Percentiles rank a stretch among this genome's conserved stretches.
These are phyloP conservation scores for Bradypus variegatus DNA, from an alignment of 2,797 vertebrate genomes.

Conservation along the genomic window DNA sequence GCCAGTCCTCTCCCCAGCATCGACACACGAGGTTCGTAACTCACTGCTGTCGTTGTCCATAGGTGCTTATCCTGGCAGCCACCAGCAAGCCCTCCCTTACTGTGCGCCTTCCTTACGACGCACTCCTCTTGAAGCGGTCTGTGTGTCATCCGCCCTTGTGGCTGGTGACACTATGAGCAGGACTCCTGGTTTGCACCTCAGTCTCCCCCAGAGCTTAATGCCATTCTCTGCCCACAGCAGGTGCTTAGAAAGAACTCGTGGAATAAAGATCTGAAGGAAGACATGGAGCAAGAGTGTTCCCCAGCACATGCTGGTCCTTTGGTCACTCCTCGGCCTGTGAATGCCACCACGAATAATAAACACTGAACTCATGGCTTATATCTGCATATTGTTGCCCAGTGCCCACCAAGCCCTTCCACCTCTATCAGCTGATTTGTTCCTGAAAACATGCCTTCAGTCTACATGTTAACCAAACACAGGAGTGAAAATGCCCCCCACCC, in stretches of 20 bases:
- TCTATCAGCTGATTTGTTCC: neutral
- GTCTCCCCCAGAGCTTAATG: neutral
- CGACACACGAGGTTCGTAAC: neutral
- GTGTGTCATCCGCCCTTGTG: neutral
- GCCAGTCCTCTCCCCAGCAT: neutral
- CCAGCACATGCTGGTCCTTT: too few relatives aligned
- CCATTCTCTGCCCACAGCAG: neutral
- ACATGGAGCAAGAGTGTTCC: neutral
- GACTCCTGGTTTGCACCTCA: neutral
- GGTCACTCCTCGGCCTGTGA: neutral
- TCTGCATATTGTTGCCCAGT: neutral
- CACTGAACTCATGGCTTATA: neutral
- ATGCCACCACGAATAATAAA: neutral
- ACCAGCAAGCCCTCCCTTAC: neutral
- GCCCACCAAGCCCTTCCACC: neutral
- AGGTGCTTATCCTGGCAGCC: too few relatives aligned
- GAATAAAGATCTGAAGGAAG: neutral
- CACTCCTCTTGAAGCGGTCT: too few relatives aligned
- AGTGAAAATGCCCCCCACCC: neutral
- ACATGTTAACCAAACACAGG: neutral
- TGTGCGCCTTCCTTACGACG: neutral
- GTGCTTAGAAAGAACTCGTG: neutral
- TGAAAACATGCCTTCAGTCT: neutral
- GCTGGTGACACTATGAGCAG: rapidly evolving
- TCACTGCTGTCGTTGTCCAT: neutral